Conservation (phyloP, 2,797 vertebrate species). For the Manis javanica region DNA sequence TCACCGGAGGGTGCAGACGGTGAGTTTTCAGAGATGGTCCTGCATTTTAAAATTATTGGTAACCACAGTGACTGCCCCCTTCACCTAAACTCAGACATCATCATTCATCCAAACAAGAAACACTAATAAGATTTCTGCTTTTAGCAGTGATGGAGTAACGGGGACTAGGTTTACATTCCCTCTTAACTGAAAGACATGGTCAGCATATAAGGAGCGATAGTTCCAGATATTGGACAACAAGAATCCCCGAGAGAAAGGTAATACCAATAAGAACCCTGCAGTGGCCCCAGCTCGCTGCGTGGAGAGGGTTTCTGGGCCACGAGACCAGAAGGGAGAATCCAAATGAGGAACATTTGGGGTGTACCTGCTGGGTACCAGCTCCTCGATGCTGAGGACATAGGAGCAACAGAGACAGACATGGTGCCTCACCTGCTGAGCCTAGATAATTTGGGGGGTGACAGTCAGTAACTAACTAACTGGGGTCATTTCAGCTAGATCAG, state of each 20-base stretch:
- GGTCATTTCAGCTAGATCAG: background rate
- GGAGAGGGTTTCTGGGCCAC: background rate
- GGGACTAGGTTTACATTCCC: background rate
- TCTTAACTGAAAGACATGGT: too few relatives aligned
- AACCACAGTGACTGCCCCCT: background rate
- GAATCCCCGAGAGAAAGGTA: background rate
- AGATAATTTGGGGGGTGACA: background rate
- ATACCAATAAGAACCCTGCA: background rate
- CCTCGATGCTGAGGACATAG: background rate
- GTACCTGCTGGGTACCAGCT: background rate
- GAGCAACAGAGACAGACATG: background rate
- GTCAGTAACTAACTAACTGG: background rate
- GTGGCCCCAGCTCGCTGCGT: background rate
- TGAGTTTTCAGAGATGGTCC: background rate
- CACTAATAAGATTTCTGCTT: background rate
- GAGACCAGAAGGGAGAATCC: background rate
- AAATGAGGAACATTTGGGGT: too few relatives aligned
- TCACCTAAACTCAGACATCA: background rate
- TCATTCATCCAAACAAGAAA: background rate
- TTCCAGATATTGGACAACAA: background rate
- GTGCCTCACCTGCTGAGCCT: background rate
- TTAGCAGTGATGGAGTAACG: background rate
- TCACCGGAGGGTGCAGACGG: background rate
- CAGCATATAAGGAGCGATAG: fast-evolving
- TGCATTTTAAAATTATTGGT: background rate